Conservation (phyloP, 2,797 vertebrate genomes). For the Microchirus variegatus region DNA sequence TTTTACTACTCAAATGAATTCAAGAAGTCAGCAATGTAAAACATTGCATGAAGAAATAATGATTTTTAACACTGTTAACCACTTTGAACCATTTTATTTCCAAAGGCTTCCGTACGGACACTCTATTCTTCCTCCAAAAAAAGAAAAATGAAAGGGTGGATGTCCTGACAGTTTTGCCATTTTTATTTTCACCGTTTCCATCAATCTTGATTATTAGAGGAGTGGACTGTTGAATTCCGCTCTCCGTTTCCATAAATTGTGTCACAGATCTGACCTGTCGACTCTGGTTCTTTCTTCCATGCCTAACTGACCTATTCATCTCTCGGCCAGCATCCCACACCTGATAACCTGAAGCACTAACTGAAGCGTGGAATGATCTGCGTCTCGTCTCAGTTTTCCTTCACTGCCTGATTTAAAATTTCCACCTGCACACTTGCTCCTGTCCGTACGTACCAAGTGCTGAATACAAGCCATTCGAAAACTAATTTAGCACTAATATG, state of each 20-base stretch:
- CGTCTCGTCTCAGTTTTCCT: slow-evolving; percentile 20
- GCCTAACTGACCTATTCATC: slow-evolving; percentile 74
- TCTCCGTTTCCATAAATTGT: slow-evolving; percentile 42
- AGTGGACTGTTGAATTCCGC: slow-evolving; percentile 47
- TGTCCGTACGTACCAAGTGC: slow-evolving; percentile 1
- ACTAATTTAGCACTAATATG: not conserved
- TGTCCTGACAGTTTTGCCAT: slow-evolving; percentile 25
- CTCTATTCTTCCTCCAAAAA: slow-evolving; percentile 3
- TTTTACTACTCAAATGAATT: slow-evolving; percentile 23
- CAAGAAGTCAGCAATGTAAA: slow-evolving; percentile 21
- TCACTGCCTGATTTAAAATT: slow-evolving; percentile 20
- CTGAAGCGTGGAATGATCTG: slow-evolving; percentile 45
- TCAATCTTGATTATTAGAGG: slow-evolving; percentile 62
- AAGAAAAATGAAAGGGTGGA: slow-evolving; percentile 28
- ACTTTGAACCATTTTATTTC: slow-evolving; percentile 18
- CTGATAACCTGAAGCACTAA: slow-evolving; percentile 66
- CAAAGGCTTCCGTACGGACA: not conserved
- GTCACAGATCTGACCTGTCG: slow-evolving; percentile 69
- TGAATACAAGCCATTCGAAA: not conserved
- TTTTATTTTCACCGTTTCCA: slow-evolving; percentile 35
- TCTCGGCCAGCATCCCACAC: slow-evolving; percentile 64
- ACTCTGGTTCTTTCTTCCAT: slow-evolving; percentile 64
- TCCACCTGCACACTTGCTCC: slow-evolving; percentile 7
- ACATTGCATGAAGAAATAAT: slow-evolving; percentile 16
- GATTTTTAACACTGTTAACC: slow-evolving; percentile 1